Evolutionary conservation across 2,888 invertebrate species (phyloP), one percentile per base, ranked within the genome.

Genomic region (Eilema caniola): DNA sequence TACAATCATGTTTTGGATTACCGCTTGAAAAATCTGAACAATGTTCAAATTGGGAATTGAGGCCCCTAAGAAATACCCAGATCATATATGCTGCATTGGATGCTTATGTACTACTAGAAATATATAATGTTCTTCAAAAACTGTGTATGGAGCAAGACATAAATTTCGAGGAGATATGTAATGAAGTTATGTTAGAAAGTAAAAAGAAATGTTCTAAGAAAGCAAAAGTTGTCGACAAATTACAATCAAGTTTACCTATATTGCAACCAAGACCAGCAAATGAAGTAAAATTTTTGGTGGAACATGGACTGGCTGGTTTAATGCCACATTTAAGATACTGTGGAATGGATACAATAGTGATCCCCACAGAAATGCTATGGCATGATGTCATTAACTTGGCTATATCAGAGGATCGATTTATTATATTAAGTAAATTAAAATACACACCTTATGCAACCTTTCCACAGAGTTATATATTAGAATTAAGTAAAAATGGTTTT

Each of bases 1-100:
- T 98, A 0, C 96, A 97, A 85, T 93, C 97, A 59, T 98, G 98
- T 87, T 96, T 98, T 85, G 98, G 98, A 10, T 93, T 96, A 69
- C 96, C 97, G 62, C 91, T 99, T 60, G 97, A 98, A 90, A 99
- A 99, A 91, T 96, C 97, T n/a, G 98, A 98, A 92, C 98, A 98
- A 86, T 98, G 98, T 92, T 98, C 98, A 0, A 98, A 98, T 90
- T 99, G 98, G 98, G 98, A 98, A 85, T 96, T 97, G 80, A 95
- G 98, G 79, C 98, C 98, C 14, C 88, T 99, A 67, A 93, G 98
- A 64, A 94, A 96, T 60, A 97, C 97, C 73, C 98, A 99, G 94
- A 96, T 98, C 72, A 90, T 95, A 61, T 98, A 98, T 95, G 98
- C 98, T 73, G 98, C 98, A 47, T 91, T 98, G 67, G 99, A 99